These are phyloP conservation scores for Sepioteuthis lessoniana DNA, from an alignment of 2,888 invertebrate genomes.

Conservation along the genomic window DNA sequence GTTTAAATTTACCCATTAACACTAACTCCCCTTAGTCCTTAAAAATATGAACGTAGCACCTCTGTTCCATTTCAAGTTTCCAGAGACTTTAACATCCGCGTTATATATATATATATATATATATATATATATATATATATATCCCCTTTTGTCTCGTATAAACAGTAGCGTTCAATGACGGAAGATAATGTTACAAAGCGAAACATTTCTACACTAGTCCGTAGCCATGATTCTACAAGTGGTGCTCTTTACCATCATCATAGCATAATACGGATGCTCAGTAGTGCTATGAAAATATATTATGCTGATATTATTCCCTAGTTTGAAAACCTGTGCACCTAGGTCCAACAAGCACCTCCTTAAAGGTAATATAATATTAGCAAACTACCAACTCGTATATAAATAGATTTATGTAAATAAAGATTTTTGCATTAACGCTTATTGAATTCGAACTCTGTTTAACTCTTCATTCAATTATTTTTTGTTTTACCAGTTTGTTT, in stretches of 20 bases:
- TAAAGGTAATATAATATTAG: not conserved
- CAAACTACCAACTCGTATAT: not conserved
- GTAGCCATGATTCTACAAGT: constrained; percentile 15
- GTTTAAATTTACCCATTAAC: too few relatives aligned
- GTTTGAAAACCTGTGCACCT: not conserved
- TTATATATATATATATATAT: too few relatives aligned
- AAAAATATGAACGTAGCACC: not conserved
- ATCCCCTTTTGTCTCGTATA: too few relatives aligned
- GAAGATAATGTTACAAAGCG: too few relatives aligned
- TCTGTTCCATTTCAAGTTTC: not conserved
- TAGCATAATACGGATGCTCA: not conserved
- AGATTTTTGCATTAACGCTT: not conserved
- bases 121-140: too few relatives aligned
- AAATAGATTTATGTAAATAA: not conserved
- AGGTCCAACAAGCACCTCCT: not conserved
- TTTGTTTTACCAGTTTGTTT: too few relatives aligned
- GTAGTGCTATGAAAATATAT: constrained; percentile 15
- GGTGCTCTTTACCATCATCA: not conserved
- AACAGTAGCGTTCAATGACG: too few relatives aligned
- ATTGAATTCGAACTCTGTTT: not conserved
- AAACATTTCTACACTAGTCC: not conserved
- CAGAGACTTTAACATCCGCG: too few relatives aligned
- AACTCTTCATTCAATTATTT: too few relatives aligned
- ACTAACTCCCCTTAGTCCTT: too few relatives aligned
- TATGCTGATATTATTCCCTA: not conserved